Conservation (phyloP, 1,140 invertebrate genomes). For the Panulirus ornatus region DNA sequence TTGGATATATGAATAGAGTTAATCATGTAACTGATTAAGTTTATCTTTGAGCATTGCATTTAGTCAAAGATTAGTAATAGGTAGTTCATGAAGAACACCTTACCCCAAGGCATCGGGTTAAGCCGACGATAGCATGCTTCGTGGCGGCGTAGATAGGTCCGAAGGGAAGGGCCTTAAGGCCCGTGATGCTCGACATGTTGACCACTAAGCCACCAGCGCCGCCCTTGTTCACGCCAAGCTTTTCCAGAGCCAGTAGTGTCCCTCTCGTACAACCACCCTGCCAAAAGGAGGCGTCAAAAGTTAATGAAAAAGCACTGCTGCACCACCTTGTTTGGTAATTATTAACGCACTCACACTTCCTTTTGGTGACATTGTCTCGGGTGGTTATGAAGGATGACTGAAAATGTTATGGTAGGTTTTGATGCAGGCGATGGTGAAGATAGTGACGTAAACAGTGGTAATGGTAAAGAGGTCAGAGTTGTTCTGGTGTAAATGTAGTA, state of each 20-base stretch:
- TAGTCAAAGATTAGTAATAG: not conserved
- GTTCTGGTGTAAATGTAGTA: too few relatives aligned
- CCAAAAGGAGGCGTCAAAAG: too few relatives aligned
- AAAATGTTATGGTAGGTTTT: too few relatives aligned
- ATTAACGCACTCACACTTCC: too few relatives aligned
- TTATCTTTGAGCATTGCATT: not conserved
- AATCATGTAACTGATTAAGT: not conserved
- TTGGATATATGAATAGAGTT: too few relatives aligned
- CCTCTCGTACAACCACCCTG: constrained; percentile 71
- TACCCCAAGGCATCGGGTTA: constrained; percentile 66
- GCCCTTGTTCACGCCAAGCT: constrained; percentile 67
- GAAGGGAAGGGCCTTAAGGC: constrained; percentile 61
- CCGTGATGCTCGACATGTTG: constrained; percentile 73
- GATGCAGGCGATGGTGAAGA: too few relatives aligned
- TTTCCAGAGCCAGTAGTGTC: constrained; percentile 64
- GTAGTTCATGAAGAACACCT: constrained; percentile 11
- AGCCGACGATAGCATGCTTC: constrained; percentile 66
- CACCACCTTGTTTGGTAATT: too few relatives aligned
- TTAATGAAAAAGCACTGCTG: too few relatives aligned
- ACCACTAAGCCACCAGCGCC: constrained; percentile 63
- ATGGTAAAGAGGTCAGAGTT: too few relatives aligned
- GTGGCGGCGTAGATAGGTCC: constrained; percentile 68
- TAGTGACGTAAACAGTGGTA: too few relatives aligned
- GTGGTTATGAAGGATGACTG: too few relatives aligned
- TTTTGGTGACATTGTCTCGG: too few relatives aligned